phyloP scores from a whole-genome alignment of 2,797 vertebrate species.

The Distichodus sexfasciatus region DNA sequence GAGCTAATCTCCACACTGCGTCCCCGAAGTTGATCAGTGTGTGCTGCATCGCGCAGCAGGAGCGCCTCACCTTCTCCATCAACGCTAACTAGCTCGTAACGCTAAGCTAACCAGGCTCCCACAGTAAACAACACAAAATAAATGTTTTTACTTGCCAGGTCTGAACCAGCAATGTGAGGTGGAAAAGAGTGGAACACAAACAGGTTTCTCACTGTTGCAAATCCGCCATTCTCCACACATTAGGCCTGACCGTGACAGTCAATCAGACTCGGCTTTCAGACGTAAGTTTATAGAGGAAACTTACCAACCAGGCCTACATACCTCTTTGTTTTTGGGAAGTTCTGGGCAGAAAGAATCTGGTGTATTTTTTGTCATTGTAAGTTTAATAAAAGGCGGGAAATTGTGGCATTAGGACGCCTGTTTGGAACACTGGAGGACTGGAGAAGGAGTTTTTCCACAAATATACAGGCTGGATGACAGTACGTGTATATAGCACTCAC shows the following conservation, averaged over 20 bases:
- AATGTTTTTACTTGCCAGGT: not conserved
- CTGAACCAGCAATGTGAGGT: not conserved
- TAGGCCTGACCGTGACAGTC: not conserved
- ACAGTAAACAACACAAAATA: not conserved
- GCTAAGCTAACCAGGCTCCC: not conserved
- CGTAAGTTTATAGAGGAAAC: no score
- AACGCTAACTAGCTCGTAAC: slow-evolving; percentile 1
- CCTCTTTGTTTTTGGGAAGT: no score
- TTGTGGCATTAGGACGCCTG: no score
- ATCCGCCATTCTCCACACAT: not conserved
- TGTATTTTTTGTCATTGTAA: no score
- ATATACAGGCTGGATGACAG: no score
- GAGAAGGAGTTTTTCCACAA: no score
- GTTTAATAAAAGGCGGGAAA: no score
- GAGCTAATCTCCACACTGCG: not conserved
- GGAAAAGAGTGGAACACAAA: not conserved
- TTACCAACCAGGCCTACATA: no score
- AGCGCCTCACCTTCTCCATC: not conserved
- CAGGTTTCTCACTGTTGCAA: not conserved
- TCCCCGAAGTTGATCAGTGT: not conserved
- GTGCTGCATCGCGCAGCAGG: not conserved
- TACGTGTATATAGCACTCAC: no score
- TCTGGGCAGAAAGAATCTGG: no score
- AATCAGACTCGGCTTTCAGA: not conserved
- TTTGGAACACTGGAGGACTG: no score